A percentile compares a stretch with the other conserved stretches of the same genome.
Conservation (phyloP, 2,797 vertebrate species). For the Gouania willdenowi region DNA sequence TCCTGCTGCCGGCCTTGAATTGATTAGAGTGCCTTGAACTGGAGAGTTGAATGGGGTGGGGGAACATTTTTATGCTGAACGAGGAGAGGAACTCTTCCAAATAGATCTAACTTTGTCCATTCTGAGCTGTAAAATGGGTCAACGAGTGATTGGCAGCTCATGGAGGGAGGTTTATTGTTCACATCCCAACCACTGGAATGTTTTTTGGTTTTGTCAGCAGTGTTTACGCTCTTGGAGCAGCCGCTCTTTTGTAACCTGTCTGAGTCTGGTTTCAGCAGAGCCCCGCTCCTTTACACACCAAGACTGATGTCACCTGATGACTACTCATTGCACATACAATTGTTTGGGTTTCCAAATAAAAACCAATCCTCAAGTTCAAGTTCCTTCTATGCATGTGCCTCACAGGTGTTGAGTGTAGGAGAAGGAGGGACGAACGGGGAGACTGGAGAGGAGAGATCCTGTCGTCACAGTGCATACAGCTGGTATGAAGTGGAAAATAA, state of each 20-base stretch:
- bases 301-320: conserved; percentile 3
- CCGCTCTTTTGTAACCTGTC: conserved; percentile 42
- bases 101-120: conserved; percentile 7
- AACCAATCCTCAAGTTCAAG: conserved; percentile 4
- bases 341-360: background rate
- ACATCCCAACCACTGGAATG: conserved; percentile 51
- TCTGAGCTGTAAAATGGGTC: conserved; percentile 6
- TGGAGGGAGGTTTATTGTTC: conserved; percentile 37
- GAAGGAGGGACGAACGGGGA: conserved; percentile 47
- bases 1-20: conserved; percentile 54
- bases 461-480: conserved; percentile 56
- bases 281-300: conserved; percentile 10
- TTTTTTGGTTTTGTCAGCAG: conserved; percentile 35
- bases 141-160: conserved; percentile 23
- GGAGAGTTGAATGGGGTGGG: conserved; percentile 26
- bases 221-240: conserved; percentile 30
- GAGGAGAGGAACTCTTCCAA: background rate
- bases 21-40: conserved; percentile 49
- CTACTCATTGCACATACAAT: too few species aligned
- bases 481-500: conserved; percentile 66
- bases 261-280: conserved; percentile 25
- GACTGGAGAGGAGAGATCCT: conserved; percentile 62
- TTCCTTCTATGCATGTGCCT: conserved; percentile 21
- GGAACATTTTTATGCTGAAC: conserved; percentile 15
- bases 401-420: conserved; percentile 47